Conservation (phyloP, 2,888 invertebrate species). For the Hemicrepidius hirtus region DNA sequence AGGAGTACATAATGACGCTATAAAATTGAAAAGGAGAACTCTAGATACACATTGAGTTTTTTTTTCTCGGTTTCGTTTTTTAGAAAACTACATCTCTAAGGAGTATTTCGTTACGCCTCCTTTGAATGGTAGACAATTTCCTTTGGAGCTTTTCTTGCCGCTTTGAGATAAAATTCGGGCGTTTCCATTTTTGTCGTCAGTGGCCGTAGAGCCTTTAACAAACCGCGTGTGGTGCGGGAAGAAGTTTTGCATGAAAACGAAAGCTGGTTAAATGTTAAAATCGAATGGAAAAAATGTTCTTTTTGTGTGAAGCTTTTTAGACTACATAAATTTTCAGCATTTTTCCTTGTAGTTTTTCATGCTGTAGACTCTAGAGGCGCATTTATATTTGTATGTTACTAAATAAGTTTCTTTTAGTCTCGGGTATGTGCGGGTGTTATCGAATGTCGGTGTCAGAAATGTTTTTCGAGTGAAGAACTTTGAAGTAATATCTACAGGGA, state of each 20-base stretch:
- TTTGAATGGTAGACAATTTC: conserved; percentile 47
- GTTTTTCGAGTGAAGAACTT: conserved; percentile 6
- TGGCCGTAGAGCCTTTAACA: conserved; percentile 20
- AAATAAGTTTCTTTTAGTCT: conserved; percentile 10
- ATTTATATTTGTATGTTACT: not conserved
- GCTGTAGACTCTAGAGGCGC: not conserved
- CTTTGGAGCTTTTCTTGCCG: conserved; percentile 38
- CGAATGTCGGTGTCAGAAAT: conserved; percentile 9
- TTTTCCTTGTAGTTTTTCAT: conserved; percentile 1
- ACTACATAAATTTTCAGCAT: not conserved
- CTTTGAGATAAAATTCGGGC: conserved; percentile 43
- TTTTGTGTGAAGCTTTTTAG: conserved; percentile 1
- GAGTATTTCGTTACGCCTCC: conserved; percentile 45
- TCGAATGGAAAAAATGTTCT: not conserved
- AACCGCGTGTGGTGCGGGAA: conserved; percentile 20
- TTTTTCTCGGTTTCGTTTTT: conserved; percentile 38
- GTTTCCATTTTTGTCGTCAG: conserved; percentile 45
- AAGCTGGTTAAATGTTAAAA: conserved; percentile 23
- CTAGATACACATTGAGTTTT: conserved; percentile 29
- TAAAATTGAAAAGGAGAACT: conserved; percentile 37
- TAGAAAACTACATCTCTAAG: conserved; percentile 39
- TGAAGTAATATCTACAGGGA: conserved; percentile 7
- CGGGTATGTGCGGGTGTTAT: conserved; percentile 1
- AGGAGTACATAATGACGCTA: conserved; percentile 19
- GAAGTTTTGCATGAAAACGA: conserved; percentile 12